Percentiles rank a stretch among this genome's conserved stretches.
Evolutionary conservation across 1,140 invertebrate genomes (phyloP).

Genomic region (Amphibalanus amphitrite): DNA sequence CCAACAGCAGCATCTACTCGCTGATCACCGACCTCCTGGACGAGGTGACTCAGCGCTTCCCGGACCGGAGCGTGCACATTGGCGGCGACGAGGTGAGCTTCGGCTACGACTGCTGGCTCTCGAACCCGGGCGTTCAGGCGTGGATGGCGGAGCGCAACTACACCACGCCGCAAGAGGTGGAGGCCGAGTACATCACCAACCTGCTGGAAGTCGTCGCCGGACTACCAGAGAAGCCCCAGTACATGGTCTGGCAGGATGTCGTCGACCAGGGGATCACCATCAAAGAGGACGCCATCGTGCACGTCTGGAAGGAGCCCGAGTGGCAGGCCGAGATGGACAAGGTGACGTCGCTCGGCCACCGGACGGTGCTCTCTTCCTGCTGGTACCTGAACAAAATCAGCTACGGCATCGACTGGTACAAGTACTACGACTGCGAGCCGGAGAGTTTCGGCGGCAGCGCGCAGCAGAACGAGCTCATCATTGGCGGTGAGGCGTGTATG

Average conservation of each 20-base stretch:
- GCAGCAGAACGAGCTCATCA: conserved; percentile 21
- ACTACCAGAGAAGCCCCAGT: conserved; percentile 20
- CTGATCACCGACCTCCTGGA: conserved; percentile 47
- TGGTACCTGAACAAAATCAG: conserved; percentile 33
- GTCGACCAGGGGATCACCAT: conserved; percentile 55
- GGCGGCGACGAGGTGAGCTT: conserved; percentile 83
- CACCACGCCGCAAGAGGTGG: too few species aligned
- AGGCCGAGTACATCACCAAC: too few species aligned
- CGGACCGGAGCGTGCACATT: conserved; percentile 60
- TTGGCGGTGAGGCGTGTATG: conserved; percentile 85
- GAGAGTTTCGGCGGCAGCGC: conserved; percentile 22
- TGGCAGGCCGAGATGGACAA: conserved; percentile 17
- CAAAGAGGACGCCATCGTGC: conserved; percentile 44
- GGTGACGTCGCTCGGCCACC: conserved; percentile 38
- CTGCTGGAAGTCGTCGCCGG: too few species aligned
- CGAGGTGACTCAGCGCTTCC: conserved; percentile 49
- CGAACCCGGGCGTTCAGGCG: too few species aligned
- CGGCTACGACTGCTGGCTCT: conserved; percentile 47
- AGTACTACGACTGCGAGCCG: conserved; percentile 32
- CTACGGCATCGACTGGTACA: conserved; percentile 30
- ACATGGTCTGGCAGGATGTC: conserved; percentile 85
- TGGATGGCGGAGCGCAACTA: too few species aligned
- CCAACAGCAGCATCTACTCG: conserved; percentile 38
- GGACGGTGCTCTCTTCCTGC: conserved; percentile 49
- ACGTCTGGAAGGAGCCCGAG: conserved; percentile 41